Conservation (phyloP, 2,797 vertebrate genomes). For the Zenarchopterus dispar region DNA sequence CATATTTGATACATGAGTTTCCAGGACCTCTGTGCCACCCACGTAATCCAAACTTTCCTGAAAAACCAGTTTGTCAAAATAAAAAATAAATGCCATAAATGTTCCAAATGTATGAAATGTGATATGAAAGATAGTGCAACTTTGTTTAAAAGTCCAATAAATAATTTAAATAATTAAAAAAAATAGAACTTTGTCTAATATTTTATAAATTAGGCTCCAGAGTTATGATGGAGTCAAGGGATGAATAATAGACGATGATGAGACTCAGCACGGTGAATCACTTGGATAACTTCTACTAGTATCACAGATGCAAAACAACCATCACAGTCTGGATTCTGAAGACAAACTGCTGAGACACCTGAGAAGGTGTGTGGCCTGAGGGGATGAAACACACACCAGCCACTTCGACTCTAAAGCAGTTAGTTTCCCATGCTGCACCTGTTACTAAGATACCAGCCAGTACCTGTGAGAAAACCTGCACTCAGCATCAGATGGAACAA, state of each 20-base stretch:
- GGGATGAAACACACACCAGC: slow-evolving; percentile 70
- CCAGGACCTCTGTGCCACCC: no score
- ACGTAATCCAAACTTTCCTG: no score
- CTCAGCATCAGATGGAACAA: slow-evolving; percentile 55
- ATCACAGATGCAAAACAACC: slow-evolving; percentile 36
- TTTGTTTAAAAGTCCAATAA: no score
- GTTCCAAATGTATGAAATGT: no score
- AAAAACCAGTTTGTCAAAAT: no score
- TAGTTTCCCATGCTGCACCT: slow-evolving; percentile 72
- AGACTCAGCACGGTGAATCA: slow-evolving; percentile 15
- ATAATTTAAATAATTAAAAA: background rate
- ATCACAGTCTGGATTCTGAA: slow-evolving; percentile 37
- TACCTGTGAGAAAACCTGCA: slow-evolving; percentile 61
- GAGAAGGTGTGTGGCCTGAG: slow-evolving; percentile 56
- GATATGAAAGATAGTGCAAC: no score
- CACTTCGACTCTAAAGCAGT: slow-evolving; percentile 21
- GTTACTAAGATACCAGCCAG: slow-evolving; percentile 53
- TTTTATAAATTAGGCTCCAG: background rate
- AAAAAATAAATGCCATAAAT: no score
- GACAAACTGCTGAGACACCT: slow-evolving; percentile 52
- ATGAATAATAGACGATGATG: background rate
- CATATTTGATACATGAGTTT: no score
- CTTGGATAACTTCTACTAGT: slow-evolving; percentile 14
- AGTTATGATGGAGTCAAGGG: background rate
- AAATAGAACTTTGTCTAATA: no score